Evolutionary conservation across 2,888 invertebrate species (phyloP).

Genomic region (Pedicia rivosa): DNA sequence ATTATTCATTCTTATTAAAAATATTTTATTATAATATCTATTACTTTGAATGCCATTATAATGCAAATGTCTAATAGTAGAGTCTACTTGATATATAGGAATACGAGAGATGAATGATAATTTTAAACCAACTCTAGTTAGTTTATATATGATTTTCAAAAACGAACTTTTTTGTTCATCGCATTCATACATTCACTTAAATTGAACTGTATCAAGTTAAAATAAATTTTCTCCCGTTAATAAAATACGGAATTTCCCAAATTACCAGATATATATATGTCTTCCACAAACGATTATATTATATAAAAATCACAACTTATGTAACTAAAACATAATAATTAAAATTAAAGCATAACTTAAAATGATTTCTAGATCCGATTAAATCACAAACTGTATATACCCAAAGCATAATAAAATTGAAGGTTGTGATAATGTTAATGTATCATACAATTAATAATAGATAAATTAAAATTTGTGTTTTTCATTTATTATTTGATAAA

Average conservation of each 20-base stretch:
- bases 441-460: too few relatives aligned
- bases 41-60: conserved; percentile 5
- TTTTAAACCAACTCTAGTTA: neutral
- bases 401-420: too few relatives aligned
- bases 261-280: neutral
- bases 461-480: too few relatives aligned
- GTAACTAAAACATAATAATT: too few relatives aligned
- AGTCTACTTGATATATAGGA: neutral
- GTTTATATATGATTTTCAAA: neutral
- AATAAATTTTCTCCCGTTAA: neutral
- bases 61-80: neutral
- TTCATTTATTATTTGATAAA: too few relatives aligned
- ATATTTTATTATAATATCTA: neutral
- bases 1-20: neutral
- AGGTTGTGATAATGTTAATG: too few relatives aligned
- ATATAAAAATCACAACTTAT: too few relatives aligned
- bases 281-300: neutral
- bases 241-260: neutral
- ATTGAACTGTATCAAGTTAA: neutral
- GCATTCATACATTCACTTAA: neutral
- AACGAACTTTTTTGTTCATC: neutral
- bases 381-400: too few relatives aligned
- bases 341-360: too few relatives aligned
- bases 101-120: conserved; percentile 1
- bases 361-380: too few relatives aligned